These are phyloP conservation scores for Pycnonotus jocosus DNA, from an alignment of 2,113 vertebrate species.

Conservation along the genomic window DNA sequence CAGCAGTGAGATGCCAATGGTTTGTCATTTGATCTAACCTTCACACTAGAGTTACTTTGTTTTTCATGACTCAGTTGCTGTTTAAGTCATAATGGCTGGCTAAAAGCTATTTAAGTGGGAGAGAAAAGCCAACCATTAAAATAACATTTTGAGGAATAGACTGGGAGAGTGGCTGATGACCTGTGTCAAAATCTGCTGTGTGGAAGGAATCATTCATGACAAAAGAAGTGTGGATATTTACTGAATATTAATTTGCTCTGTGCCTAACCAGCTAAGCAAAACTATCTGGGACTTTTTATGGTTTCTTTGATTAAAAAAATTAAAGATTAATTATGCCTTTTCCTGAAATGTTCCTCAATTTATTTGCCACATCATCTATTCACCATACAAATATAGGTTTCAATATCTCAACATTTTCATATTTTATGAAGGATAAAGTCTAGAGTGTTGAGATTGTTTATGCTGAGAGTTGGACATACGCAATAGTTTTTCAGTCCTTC, in stretches of 20 bases:
- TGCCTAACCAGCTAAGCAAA: background rate
- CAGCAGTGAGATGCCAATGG: background rate
- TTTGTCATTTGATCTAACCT: constrained; percentile 51
- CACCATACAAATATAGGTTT: background rate
- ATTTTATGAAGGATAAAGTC: background rate
- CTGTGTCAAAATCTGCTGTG: constrained; percentile 14
- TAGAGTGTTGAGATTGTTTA: background rate
- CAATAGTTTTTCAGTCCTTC: background rate
- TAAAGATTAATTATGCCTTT: background rate
- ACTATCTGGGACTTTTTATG: background rate
- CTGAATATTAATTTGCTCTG: background rate
- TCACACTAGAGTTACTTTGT: constrained; percentile 53
- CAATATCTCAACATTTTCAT: background rate
- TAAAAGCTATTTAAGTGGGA: constrained; percentile 41
- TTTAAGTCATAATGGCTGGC: constrained; percentile 33
- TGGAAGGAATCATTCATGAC: background rate
- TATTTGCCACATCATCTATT: background rate
- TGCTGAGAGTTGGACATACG: background rate
- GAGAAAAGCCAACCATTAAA: background rate
- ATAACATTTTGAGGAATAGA: constrained; percentile 25
- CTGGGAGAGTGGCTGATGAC: background rate
- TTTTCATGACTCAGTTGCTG: constrained; percentile 49
- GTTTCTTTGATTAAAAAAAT: background rate
- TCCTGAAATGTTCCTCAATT: background rate
- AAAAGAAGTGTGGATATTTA: background rate